Base-by-base conservation (phyloP, 1,140 invertebrate species). In the Zaprionus camerounensis region DNA sequence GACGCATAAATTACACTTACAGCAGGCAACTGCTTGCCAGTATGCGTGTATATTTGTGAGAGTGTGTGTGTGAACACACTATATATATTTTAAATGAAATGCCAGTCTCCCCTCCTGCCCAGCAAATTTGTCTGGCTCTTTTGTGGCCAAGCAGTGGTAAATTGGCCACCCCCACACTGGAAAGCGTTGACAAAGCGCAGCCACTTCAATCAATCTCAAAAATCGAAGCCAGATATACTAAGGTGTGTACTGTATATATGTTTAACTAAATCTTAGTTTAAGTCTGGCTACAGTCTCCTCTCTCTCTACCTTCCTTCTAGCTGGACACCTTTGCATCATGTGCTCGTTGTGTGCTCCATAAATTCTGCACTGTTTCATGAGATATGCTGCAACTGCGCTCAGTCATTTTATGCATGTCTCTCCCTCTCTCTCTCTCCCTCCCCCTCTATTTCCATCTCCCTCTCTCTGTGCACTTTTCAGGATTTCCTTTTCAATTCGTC, bases 1-100 rank as follows among this genome's bases (percentile, higher is more conserved):
- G 81, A 82, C 76, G 86, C 82, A 88, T 88, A 90, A 88, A 88
- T 88, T 85, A 90, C 78, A 85, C 85, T 85, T 90, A 82, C 79
- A 88, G 73, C 78, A 76, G 53, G 63, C 67, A 59, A 70, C 71
- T 65, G 76, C 73, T 53, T 71, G 74, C 12, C 51, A 71, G 81
- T 79, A 63, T 82, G 64, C 24, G 3, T 11, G 44, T 22, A 22
- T 70, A 24, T 64, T 53, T 72, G 81, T 83, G 76, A 83, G 64
- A 36, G 12, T n/a, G 41, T 22, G 28, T 63, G 51, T 70, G 31
- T 22, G 20, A 2, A 1, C 51, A 20, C 59, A 75, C 76, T 66
- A 85, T 71, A 69, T 76, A 66, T 77, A 76, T 80, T 77, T 85
- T 84, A 77, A 85, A 85, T 85, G 82, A 81, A 85, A 85, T 86